Base-by-base conservation (phyloP, 2,113 vertebrate genomes). In the Caloenas nicobarica region DNA sequence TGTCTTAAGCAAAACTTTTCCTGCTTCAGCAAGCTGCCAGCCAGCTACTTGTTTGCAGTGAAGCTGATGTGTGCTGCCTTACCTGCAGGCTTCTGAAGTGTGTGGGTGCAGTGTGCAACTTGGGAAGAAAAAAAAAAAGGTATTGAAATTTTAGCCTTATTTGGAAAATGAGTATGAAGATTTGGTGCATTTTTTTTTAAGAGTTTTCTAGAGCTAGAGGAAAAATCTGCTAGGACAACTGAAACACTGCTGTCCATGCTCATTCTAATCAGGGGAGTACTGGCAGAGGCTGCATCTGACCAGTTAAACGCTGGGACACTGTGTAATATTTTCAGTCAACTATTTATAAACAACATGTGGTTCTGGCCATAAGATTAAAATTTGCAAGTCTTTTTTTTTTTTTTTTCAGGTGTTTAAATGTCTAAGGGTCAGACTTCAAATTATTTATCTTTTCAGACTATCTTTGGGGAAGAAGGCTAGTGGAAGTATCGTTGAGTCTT, bases 201-300 rank as follows among this genome's bases (percentile, higher is more conserved):
- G 40, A 70, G 25, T 68, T 93, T 95, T 73, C 46, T 94, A 81
- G 56, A 84, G 46, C 69, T 86, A 34, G 51, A 61, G 33, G 42
- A 42, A 86, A 91, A 86, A 84, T 66, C 34, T 73, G 31, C 68
- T 88, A 48, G 68, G 89, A 62, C 64, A 92, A 80, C 80, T 96
- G 86, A 88, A 91, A 81, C 1, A 4, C 51, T 13, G 29, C 77
- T 95, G 68, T 81, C 76, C 0, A 0, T 78, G 72, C 69, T 78
- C 0, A 16, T 93, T 88, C 64, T 86, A 83, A 58, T 96, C 72
- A 78, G n/a, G 18, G 26, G 46, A 80, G 54, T 88, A 58, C 68
- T 74, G 88, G 91, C 80, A 94, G 72, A 92, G 46, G n/a, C 28
- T 50, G 50, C 68, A 31, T 24, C 58, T 91, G 88, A 60, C 57